phyloP scores from a whole-genome alignment of 1,140 invertebrate genomes.

The Apis dorsata region DNA sequence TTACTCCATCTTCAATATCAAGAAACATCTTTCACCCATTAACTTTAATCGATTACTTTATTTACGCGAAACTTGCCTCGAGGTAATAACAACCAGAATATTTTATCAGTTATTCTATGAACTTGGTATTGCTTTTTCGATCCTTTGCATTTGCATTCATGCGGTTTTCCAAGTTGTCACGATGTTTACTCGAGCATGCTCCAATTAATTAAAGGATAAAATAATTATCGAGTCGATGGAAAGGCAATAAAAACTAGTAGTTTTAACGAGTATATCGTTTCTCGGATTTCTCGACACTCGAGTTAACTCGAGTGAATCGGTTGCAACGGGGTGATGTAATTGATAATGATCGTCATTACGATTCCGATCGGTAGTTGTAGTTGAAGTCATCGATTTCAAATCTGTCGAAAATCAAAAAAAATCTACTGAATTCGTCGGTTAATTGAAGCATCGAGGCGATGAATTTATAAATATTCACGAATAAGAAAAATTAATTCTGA shows the following conservation, averaged over 20 bases:
- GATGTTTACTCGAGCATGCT: background rate
- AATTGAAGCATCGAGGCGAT: background rate
- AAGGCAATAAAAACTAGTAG: background rate
- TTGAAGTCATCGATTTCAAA: background rate
- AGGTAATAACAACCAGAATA: background rate
- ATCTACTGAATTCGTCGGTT: background rate
- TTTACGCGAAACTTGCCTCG: background rate
- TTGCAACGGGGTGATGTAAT: slow-evolving; percentile 7
- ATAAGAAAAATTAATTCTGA: background rate
- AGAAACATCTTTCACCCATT: too few species aligned
- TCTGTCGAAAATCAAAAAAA: background rate
- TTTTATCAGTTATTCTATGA: slow-evolving; percentile 4
- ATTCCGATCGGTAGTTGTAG: background rate
- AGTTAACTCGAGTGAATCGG: slow-evolving; percentile 2
- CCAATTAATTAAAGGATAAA: slow-evolving; percentile 38
- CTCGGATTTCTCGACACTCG: background rate
- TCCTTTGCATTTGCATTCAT: background rate
- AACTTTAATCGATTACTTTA: background rate
- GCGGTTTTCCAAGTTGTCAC: slow-evolving; percentile 4
- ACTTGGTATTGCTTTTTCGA: background rate
- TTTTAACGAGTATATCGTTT: slow-evolving; percentile 31
- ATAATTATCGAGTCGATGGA: background rate
- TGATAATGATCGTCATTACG: slow-evolving; percentile 18
- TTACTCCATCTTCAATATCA: too few species aligned
- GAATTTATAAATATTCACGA: background rate